phyloP scores from a whole-genome alignment of 2,113 vertebrate genomes.

The Dasyornis broadbenti region DNA sequence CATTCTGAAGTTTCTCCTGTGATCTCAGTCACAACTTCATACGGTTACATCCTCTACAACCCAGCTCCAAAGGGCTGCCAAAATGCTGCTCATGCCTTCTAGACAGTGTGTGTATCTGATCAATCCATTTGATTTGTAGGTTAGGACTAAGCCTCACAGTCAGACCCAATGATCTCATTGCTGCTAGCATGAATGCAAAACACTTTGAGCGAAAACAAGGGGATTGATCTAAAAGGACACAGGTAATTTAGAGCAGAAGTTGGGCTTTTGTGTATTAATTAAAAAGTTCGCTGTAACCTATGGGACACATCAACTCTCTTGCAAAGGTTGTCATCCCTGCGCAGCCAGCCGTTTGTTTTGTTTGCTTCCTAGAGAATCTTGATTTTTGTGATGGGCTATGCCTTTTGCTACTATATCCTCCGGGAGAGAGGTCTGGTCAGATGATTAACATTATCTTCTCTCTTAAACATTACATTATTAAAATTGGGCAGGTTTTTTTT shows the following conservation, averaged over 20 bases:
- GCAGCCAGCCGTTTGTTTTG: slow-evolving; percentile 27
- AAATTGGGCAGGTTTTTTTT: slow-evolving; percentile 43
- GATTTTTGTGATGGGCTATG: background rate
- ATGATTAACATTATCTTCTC: slow-evolving; percentile 68
- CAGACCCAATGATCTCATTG: slow-evolving; percentile 53
- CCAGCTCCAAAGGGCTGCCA: background rate
- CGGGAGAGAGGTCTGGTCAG: slow-evolving; percentile 59
- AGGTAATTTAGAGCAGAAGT: slow-evolving; percentile 41
- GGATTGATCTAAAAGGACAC: slow-evolving; percentile 52
- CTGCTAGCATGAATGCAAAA: slow-evolving; percentile 32
- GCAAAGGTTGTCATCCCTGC: slow-evolving; percentile 32
- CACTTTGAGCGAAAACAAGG: background rate
- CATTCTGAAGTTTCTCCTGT: background rate
- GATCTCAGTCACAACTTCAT: background rate
- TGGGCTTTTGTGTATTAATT: slow-evolving; percentile 53
- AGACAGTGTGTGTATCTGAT: background rate
- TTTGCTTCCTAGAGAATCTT: background rate
- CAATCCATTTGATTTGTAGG: slow-evolving; percentile 54
- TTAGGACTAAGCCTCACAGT: slow-evolving; percentile 13
- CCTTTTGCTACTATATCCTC: background rate
- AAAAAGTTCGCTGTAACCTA: slow-evolving; percentile 5
- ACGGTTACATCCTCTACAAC: background rate
- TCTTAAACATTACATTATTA: slow-evolving; percentile 72
- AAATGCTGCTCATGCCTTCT: slow-evolving; percentile 2
- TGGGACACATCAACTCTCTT: slow-evolving; percentile 27